Evolutionary conservation across 2,797 vertebrate species (phyloP).

Genomic region (Hippoglossus hippoglossus): DNA sequence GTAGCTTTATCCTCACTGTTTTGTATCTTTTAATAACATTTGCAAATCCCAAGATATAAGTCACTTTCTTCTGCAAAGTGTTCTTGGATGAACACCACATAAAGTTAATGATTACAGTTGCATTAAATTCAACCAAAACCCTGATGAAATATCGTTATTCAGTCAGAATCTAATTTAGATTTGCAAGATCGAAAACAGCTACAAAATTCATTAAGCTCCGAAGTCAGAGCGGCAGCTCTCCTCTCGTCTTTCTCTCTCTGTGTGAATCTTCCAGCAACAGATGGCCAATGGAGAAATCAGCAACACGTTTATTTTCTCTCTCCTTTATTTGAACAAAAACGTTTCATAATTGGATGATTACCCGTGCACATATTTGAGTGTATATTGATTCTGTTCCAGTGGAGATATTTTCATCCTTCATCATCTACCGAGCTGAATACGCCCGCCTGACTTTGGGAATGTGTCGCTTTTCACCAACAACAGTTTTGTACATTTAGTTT

Average conservation of each 20-base stretch:
- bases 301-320: conserved; percentile 83
- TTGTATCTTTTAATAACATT: conserved; percentile 18
- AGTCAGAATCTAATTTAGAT: conserved; percentile 22
- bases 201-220: conserved; percentile 53
- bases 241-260: conserved; percentile 44
- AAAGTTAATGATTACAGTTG: not conserved
- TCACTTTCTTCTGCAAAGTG: conserved; percentile 10
- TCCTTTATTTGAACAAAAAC: conserved; percentile 78
- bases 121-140: conserved; percentile 20
- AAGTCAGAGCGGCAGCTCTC: conserved; percentile 41
- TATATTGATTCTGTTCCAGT: conserved; percentile 67
- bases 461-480: conserved; percentile 38
- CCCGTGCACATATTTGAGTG: conserved; percentile 73
- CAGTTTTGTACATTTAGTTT: conserved; percentile 32
- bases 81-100: not conserved
- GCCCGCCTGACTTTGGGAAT: conserved; percentile 30
- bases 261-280: conserved; percentile 82
- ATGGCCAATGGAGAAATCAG: conserved; percentile 82
- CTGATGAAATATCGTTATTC: conserved; percentile 32
- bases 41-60: not conserved
- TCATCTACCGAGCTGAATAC: conserved; percentile 45
- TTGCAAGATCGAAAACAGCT: conserved; percentile 58
- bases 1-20: conserved; percentile 7
- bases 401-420: conserved; percentile 70
- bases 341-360: conserved; percentile 78